Conservation (phyloP, 2,888 invertebrate species). For the Lepidocyrtoides sp. region DNA sequence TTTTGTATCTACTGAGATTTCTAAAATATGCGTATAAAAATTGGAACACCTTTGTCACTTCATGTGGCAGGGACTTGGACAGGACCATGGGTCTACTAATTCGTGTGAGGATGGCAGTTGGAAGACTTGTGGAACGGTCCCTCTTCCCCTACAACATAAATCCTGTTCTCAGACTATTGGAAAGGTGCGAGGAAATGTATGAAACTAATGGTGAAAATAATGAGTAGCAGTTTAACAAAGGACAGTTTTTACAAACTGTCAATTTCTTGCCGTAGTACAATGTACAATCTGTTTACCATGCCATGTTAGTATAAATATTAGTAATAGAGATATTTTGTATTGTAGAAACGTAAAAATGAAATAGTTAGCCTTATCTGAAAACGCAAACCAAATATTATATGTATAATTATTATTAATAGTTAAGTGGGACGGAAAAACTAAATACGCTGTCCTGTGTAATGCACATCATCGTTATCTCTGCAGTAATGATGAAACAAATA, state of each 20-base stretch:
- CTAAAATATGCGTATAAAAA: slow-evolving; percentile 94
- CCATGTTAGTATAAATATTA: slow-evolving; percentile 59
- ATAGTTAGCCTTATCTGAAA: not conserved
- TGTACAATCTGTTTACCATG: slow-evolving; percentile 79
- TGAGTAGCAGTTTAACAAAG: slow-evolving; percentile 61
- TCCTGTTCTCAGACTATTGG: slow-evolving; percentile 93
- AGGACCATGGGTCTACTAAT: slow-evolving; percentile 95
- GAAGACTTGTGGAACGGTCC: slow-evolving; percentile 93
- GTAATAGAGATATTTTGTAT: slow-evolving; percentile 29
- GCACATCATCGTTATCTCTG: not conserved
- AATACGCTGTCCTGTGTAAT: slow-evolving; percentile 8
- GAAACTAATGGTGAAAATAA: slow-evolving; percentile 90
- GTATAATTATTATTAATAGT: not conserved
- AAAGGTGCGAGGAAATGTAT: slow-evolving; percentile 94
- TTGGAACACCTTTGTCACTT: slow-evolving; percentile 93
- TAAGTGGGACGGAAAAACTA: not conserved
- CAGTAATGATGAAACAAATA: not conserved
- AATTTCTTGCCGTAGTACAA: slow-evolving; percentile 78
- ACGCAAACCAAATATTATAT: slow-evolving; percentile 70
- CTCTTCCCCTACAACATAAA: slow-evolving; percentile 96
- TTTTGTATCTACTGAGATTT: slow-evolving; percentile 94
- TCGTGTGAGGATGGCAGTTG: slow-evolving; percentile 92
- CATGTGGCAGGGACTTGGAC: slow-evolving; percentile 92
- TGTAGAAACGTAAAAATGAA: slow-evolving; percentile 27
- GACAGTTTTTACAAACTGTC: not conserved